A percentile compares a stretch with the other conserved stretches of the same genome.
phyloP scores from a whole-genome alignment of 2,797 vertebrate genomes.

The Girardinus metallicus region DNA sequence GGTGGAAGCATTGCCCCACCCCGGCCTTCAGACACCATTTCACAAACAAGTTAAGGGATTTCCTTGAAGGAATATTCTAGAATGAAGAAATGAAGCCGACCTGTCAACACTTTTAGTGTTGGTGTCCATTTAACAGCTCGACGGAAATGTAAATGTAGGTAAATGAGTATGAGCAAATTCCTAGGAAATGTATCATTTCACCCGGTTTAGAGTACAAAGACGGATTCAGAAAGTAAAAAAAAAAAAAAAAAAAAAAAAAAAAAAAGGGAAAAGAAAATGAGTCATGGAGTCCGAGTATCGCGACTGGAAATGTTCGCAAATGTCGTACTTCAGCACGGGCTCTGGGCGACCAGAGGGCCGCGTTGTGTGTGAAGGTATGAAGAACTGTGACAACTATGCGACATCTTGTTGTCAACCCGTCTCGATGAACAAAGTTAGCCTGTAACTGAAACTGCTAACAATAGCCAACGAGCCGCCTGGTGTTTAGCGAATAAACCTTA shows the following conservation, averaged over 20 bases:
- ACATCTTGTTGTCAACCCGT: conserved; percentile 41
- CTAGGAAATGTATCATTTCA: conserved; percentile 54
- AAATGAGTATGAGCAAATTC: conserved; percentile 42
- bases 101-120: neutral
- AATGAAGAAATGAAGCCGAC: neutral
- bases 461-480: neutral
- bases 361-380: conserved; percentile 1
- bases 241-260: no score
- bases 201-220: conserved; percentile 16
- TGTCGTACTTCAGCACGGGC: neutral
- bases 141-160: conserved; percentile 1
- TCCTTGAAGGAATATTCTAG: conserved; percentile 15
- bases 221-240: neutral
- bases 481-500: neutral
- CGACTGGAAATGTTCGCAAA: neutral
- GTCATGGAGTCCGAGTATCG: conserved; percentile 51
- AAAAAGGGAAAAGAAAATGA: conserved; percentile 28
- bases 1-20: conserved; percentile 55
- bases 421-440: conserved; percentile 21
- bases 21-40: conserved; percentile 29
- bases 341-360: neutral
- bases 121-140: neutral
- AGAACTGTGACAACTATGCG: conserved; percentile 41
- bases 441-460: conserved; percentile 41
- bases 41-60: conserved; percentile 36